Evolutionary conservation across 1,140 invertebrate species (phyloP).

Genomic region (Zelostemma sp.): DNA sequence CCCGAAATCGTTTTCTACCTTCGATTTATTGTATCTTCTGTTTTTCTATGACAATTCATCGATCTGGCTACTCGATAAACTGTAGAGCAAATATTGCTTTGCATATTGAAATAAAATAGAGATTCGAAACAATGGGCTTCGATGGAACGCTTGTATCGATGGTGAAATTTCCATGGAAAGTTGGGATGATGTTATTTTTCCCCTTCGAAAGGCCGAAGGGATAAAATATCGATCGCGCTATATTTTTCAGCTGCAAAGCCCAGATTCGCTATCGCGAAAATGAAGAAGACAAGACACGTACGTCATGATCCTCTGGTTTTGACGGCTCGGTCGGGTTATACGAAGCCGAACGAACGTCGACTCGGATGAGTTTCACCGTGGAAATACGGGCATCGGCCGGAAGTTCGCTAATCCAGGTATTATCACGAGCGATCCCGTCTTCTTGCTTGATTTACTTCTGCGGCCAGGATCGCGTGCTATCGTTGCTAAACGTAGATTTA

Average conservation of each 20-base stretch:
- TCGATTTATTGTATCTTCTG: conserved; percentile 31
- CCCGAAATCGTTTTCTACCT: conserved; percentile 18
- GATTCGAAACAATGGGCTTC: not conserved
- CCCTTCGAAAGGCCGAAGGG: not conserved
- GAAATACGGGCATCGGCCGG: conserved; percentile 41
- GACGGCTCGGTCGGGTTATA: not conserved
- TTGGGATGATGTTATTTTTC: not conserved
- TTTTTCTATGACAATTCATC: conserved; percentile 4
- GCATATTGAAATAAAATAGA: not conserved
- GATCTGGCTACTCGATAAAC: not conserved
- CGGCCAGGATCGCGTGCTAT: conserved; percentile 43
- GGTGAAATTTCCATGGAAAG: too few relatives aligned
- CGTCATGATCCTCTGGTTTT: conserved; percentile 34
- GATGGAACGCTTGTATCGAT: too few relatives aligned
- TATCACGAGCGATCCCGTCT: conserved; percentile 48
- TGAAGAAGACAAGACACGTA: conserved; percentile 13
- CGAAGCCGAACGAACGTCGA: conserved; percentile 23
- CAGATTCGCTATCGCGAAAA: not conserved
- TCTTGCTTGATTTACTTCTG: conserved; percentile 49
- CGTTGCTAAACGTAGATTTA: conserved; percentile 54
- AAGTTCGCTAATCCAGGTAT: conserved; percentile 50
- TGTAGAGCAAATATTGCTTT: not conserved
- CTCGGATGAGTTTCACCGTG: conserved; percentile 42
- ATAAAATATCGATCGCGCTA: too few relatives aligned
- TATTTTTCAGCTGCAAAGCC: not conserved